These are phyloP conservation scores for Synanthedon vespiformis DNA, from an alignment of 2,888 invertebrate species.

Conservation along the genomic window DNA sequence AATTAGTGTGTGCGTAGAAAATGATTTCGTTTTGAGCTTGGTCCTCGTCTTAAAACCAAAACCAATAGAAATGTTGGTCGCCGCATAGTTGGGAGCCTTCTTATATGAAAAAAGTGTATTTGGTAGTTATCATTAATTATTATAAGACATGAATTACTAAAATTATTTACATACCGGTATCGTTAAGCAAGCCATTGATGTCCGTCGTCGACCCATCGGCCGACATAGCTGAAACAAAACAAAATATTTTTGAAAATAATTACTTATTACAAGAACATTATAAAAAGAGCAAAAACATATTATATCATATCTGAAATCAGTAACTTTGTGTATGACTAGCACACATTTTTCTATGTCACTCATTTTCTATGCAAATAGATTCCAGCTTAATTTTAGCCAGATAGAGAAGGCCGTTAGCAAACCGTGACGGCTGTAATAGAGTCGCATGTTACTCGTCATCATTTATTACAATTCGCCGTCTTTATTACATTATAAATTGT, in stretches of 20 bases:
- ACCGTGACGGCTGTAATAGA: constrained; percentile 16
- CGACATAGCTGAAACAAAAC: constrained; percentile 72
- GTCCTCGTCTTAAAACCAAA: no score
- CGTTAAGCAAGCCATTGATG: constrained; percentile 73
- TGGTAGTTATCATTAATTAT: neutral
- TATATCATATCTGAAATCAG: neutral
- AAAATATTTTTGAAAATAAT: constrained; percentile 8
- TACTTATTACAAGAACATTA: neutral
- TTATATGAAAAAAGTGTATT: no score
- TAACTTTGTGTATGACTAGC: neutral
- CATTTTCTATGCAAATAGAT: neutral
- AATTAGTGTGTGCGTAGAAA: no score
- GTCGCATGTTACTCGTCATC: neutral
- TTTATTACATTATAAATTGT: no score
- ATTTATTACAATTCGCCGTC: neutral
- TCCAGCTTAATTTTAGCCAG: neutral
- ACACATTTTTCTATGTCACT: neutral
- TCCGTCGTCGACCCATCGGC: constrained; percentile 74
- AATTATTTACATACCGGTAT: constrained; percentile 60
- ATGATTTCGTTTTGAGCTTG: no score
- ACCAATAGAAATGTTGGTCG: no score
- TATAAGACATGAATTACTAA: no score
- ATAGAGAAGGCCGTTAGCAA: constrained; percentile 14
- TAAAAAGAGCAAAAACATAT: neutral
- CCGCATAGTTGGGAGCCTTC: no score